These are phyloP conservation scores for Myathropa florea DNA, from an alignment of 2,888 invertebrate genomes.

Conservation along the genomic window DNA sequence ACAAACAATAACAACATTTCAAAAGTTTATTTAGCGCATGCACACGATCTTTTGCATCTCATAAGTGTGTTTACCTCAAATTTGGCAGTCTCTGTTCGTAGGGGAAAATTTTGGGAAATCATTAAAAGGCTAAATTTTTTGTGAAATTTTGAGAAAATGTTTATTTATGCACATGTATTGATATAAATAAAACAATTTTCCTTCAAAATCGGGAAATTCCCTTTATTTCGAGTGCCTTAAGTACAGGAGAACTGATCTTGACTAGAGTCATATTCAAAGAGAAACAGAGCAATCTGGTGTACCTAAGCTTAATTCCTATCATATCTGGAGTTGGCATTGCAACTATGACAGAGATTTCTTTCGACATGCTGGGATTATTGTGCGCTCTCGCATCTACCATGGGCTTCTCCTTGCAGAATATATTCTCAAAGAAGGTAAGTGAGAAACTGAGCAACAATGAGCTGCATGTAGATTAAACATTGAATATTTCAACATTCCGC, in stretches of 20 bases:
- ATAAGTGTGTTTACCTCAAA: not conserved
- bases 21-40: not conserved
- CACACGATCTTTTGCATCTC: not conserved
- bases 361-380: conserved; percentile 91
- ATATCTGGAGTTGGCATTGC: conserved; percentile 95
- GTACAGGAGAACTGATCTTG: conserved; percentile 82
- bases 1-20: not conserved
- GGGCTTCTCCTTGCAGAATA: conserved; percentile 96
- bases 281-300: conserved; percentile 90
- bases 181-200: no score
- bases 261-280: conserved; percentile 91
- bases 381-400: conserved; percentile 94
- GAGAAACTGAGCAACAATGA: not conserved
- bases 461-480: no score
- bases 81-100: no score
- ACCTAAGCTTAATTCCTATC: conserved; percentile 93
- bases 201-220: no score
- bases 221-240: no score
- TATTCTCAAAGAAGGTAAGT: conserved; percentile 94
- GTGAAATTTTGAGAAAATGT: no score
- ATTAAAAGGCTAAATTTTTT: no score
- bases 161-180: no score
- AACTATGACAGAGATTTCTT: conserved; percentile 95
- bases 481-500: not conserved
- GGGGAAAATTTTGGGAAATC: no score